Evolutionary conservation across 64 coral and sea anemone species (phyloP), one percentile per base, ranked within the genome.

Genomic region (Stylophora pistillata): DNA sequence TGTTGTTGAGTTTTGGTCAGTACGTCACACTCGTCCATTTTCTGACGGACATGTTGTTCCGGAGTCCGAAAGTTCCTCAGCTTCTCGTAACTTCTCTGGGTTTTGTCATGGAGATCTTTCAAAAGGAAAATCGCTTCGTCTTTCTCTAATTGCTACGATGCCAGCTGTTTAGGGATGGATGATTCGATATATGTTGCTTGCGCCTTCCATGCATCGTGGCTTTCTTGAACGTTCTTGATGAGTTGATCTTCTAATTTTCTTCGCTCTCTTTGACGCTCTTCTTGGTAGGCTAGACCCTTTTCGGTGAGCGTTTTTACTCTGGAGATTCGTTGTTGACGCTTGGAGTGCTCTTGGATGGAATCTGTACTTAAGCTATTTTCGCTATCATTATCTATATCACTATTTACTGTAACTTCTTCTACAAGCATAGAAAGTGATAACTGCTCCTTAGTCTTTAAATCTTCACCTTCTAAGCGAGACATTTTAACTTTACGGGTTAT

Each of bases 131-230:
- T 47, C 0, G 72, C 72, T 74, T 74, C 72, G 15, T 74, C 3
- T 0, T 32, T 31, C 37, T 74, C 72, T 74, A 74, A 10, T 74
- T 74, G 72, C 2, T 12, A 74, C 31, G 13, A 74, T 16, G 30
- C 11, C 72, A 3, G 15, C 72, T 74, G 72, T 74, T 74, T 74
- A 74, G 72, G 26, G 1, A 73, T 30, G 0, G 33, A 30, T 12
- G 71, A 73, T 30, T 30, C 26, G 71, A 73, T 73, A 31, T 73
- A 25, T 73, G 71, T 73, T 73, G 71, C 71, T 73, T 73, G 71
- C 27, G 26, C 33, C 33, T 32, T 73, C 71, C 71, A 73, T 31
- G 71, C 27, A 4, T 73, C 31, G 71, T 73, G 33, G 1, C 26
- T 31, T 74, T 74, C 29, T 3, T 41, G 72, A 74, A 74, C 31